Percentiles rank a stretch among this genome's conserved stretches.
phyloP scores from a whole-genome alignment of 2,113 vertebrate species.

The Sinocyclocheilus anophthalmus region DNA sequence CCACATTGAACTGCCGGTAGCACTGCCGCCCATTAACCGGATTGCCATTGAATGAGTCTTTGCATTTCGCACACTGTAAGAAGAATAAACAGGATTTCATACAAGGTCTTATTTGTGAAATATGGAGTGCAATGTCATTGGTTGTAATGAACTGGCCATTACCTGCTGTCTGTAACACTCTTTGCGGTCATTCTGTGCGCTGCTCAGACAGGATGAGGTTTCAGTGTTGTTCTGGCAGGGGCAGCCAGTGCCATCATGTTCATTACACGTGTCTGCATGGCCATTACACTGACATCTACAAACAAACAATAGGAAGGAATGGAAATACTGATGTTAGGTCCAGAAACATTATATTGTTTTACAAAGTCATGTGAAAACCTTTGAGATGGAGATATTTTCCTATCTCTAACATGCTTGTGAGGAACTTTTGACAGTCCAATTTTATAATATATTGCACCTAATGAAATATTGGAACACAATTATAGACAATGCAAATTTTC shows the following conservation, averaged over 20 bases:
- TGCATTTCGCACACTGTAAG: constrained; percentile 88
- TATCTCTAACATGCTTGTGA: not conserved
- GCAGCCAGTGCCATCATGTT: constrained; percentile 87
- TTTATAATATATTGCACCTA: not conserved
- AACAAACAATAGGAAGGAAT: not conserved
- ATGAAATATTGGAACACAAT: not conserved
- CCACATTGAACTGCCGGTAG: constrained; percentile 91
- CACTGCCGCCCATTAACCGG: constrained; percentile 89
- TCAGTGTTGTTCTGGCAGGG: constrained; percentile 94
- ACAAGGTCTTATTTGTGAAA: not conserved
- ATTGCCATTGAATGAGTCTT: constrained; percentile 90
- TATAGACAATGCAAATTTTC: not conserved
- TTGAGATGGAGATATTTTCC: not conserved
- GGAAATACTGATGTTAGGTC: not conserved
- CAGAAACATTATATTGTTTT: not conserved
- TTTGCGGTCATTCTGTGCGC: constrained; percentile 82
- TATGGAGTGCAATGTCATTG: not conserved
- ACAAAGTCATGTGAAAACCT: not conserved
- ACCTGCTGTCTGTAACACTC: constrained; percentile 81
- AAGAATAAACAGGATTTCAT: not conserved
- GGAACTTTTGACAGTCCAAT: not conserved
- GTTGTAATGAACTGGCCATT: not conserved
- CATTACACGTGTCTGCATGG: constrained; percentile 88
- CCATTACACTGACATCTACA: constrained; percentile 90
- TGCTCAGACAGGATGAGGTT: constrained; percentile 85